phyloP scores from a whole-genome alignment of 2,113 vertebrate genomes.

The Notiomystis cincta region DNA sequence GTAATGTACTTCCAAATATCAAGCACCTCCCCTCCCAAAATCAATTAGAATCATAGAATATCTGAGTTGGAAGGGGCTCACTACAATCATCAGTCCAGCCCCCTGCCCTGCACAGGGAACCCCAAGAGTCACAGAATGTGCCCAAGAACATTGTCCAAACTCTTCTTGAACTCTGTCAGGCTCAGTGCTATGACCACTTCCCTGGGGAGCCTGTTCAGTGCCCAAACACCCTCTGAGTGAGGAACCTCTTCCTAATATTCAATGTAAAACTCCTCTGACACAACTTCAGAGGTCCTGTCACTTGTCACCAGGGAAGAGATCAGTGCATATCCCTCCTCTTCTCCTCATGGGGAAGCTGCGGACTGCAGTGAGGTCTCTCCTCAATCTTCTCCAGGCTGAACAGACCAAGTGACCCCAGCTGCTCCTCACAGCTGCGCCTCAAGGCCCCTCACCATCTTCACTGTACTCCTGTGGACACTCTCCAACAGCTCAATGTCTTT shows the following conservation, averaged over 20 bases:
- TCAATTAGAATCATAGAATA: not conserved
- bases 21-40: not conserved
- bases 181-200: not conserved
- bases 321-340: not conserved
- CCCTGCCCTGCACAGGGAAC: not conserved
- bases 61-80: not conserved
- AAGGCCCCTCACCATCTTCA: not conserved
- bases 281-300: not conserved
- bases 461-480: not conserved
- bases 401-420: not conserved
- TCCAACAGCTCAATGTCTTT: not conserved
- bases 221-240: not conserved
- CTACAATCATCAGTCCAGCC: not conserved
- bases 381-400: not conserved
- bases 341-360: not conserved
- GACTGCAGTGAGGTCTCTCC: not conserved
- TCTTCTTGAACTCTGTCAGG: not conserved
- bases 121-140: not conserved
- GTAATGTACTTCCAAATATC: not conserved
- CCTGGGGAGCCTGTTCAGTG: not conserved
- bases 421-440: not conserved
- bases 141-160: not conserved
- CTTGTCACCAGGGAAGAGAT: not conserved
- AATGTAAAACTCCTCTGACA: not conserved
- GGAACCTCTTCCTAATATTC: not conserved